These are phyloP conservation scores for Embidobia sp. DNA, from an alignment of 2,888 invertebrate species.

Conservation along the genomic window DNA sequence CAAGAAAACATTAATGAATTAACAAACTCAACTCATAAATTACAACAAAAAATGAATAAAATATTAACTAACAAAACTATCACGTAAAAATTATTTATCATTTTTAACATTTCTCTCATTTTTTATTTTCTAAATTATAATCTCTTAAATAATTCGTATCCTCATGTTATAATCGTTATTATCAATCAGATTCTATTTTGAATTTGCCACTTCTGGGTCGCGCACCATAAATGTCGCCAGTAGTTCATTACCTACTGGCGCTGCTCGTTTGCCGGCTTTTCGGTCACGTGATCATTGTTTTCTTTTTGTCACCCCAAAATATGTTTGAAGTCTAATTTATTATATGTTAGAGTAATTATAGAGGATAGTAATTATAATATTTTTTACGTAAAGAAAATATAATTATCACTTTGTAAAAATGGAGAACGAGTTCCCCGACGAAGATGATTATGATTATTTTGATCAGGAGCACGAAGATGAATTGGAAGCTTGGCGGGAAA, in stretches of 20 bases:
- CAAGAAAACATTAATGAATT: too few species aligned
- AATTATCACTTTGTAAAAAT: conserved; percentile 65
- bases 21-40: too few species aligned
- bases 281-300: conserved; percentile 40
- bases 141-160: too few species aligned
- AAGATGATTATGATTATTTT: conserved; percentile 81
- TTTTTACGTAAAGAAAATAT: not conserved
- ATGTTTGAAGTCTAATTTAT: not conserved
- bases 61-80: too few species aligned
- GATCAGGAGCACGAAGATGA: conserved; percentile 79
- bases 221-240: conserved; percentile 1
- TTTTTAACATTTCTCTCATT: too few species aligned
- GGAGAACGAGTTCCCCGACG: conserved; percentile 79
- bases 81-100: too few species aligned
- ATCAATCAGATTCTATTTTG: too few species aligned
- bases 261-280: not conserved
- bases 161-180: too few species aligned
- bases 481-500: conserved; percentile 77
- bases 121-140: too few species aligned
- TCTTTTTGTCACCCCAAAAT: not conserved
- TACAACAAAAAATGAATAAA: too few species aligned
- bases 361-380: too few species aligned
- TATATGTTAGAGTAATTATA: too few species aligned
- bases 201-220: not conserved
- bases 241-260: not conserved